Evolutionary conservation across 2,888 invertebrate species (phyloP).

Genomic region (Lucinisca nassula): DNA sequence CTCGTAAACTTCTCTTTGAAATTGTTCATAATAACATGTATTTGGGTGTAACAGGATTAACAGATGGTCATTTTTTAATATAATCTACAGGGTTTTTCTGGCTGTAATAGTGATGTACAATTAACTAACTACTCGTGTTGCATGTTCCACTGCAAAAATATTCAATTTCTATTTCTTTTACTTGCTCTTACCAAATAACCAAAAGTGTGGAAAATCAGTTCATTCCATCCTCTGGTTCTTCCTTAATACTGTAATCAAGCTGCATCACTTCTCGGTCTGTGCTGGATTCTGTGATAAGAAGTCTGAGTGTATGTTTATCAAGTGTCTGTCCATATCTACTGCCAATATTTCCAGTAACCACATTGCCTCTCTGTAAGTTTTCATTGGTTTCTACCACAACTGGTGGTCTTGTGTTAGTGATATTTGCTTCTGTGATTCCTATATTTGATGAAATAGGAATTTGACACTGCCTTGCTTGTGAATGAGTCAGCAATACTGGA

Average conservation of each 20-base stretch:
- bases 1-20: too few species aligned
- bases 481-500: constrained; percentile 13
- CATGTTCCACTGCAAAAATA: too few species aligned
- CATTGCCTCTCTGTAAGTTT: neutral
- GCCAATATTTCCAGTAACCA: neutral
- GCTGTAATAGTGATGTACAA: too few species aligned
- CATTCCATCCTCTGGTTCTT: neutral
- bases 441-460: neutral
- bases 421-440: neutral
- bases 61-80: too few species aligned
- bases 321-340: neutral
- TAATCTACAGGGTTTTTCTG: too few species aligned
- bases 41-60: too few species aligned
- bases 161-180: too few species aligned
- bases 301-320: neutral
- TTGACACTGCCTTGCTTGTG: neutral
- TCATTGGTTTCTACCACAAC: neutral
- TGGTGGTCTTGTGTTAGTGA: too few species aligned
- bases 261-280: neutral
- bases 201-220: too few species aligned
- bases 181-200: too few species aligned
- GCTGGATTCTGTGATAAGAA: neutral
- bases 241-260: neutral
- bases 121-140: too few species aligned
- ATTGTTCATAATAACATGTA: too few species aligned